Evolutionary conservation across 1,140 invertebrate genomes (phyloP).

Genomic region (Caenorhabditis briggsae): DNA sequence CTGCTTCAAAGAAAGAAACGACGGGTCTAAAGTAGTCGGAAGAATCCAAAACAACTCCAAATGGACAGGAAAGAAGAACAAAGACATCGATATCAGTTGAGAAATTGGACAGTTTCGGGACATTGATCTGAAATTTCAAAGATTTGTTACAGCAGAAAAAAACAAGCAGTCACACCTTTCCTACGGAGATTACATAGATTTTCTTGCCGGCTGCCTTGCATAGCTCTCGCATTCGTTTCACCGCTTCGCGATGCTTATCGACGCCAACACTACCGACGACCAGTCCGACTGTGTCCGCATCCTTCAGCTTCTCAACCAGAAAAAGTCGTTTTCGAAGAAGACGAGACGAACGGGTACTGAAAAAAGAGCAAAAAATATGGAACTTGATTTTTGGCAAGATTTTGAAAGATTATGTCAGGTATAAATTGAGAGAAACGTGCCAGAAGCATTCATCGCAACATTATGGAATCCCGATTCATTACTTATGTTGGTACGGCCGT

Average conservation of each 20-base stretch:
- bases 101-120: constrained; percentile 68
- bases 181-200: constrained; percentile 67
- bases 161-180: constrained; percentile 56
- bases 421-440: background rate
- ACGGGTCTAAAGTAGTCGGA: constrained; percentile 67
- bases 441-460: background rate
- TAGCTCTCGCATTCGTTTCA: constrained; percentile 64
- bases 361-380: constrained; percentile 1
- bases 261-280: constrained; percentile 61
- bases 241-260: constrained; percentile 61
- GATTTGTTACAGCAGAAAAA: no score
- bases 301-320: constrained; percentile 60
- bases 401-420: constrained; percentile 10
- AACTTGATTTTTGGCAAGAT: constrained; percentile 49
- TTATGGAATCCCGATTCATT: constrained; percentile 12
- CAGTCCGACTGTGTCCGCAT: constrained; percentile 62
- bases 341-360: constrained; percentile 56
- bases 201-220: constrained; percentile 66
- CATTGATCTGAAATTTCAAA: constrained; percentile 62
- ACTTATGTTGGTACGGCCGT: background rate
- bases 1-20: constrained; percentile 66
- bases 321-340: constrained; percentile 62
- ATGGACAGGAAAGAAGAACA: constrained; percentile 68
- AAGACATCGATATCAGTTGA: constrained; percentile 67
- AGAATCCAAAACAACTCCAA: constrained; percentile 66